Base-by-base conservation (phyloP, 2,797 vertebrate species). In the Anguilla megastoma region DNA sequence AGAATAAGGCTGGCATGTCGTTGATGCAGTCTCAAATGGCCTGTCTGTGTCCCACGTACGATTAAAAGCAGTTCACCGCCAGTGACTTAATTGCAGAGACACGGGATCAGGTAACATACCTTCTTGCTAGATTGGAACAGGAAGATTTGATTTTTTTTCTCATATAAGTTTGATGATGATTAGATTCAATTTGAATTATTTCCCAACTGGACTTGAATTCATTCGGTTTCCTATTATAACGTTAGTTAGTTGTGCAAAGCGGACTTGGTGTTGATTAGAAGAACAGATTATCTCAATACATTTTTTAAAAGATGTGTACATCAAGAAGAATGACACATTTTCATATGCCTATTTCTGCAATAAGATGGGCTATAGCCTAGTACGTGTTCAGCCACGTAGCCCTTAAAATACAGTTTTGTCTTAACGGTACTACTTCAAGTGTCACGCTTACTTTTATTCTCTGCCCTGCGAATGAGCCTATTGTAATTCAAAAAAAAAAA, bases 101-200 rank as follows among this genome's bases (percentile, higher is more conserved):
- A 86, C 33, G n/a, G 56, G 86, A 89, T 87, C 69, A 85, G 86
- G 71, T 89, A 76, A 85, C 88, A 89, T 58, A 87, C 52, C 52
- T 85, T 14, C 54, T 54, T 66, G 84, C 74, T 80, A 63, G 54
- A 86, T 85, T 79, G 71, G 41, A 86, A 79, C 33, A 33, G 87
- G 10, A 50, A 86, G 52, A 88, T 88, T 86, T 50, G 71, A 86
- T 88, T 88, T 85, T 45, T 58, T 41, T 85, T 41, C 9, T 82
- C 56, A 50, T 88, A 21, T 69, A 27, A 60, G 14, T 63, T 54
- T 52, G 79, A 82, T 71, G 63, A 24, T 88, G 76, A 87, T 83
- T 89, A 33, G 45, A 89, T 89, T 87, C 33, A 74, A 76, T 89
- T 88, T 33, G 14, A 85, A 85, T 89, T 88, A 86, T 90, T 90